These are phyloP conservation scores for Xenus cinereus DNA, from an alignment of 2,113 vertebrate species.

Conservation along the genomic window DNA sequence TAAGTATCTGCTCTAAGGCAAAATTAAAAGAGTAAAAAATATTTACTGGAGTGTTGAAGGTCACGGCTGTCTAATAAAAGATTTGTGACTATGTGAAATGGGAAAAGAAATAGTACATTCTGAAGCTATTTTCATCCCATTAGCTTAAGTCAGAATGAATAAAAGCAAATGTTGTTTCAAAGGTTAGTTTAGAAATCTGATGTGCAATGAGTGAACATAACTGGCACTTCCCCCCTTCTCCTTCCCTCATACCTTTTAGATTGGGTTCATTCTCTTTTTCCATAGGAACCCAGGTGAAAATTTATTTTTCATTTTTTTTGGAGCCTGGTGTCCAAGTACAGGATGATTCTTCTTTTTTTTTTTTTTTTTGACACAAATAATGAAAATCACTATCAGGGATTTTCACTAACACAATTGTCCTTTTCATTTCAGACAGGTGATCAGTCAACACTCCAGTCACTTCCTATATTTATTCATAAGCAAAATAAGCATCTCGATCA, in stretches of 20 bases:
- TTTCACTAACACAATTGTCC: neutral
- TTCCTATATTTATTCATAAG: neutral
- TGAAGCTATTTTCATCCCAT: conserved; percentile 74
- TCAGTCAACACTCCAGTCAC: neutral
- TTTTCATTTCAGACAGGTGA: neutral
- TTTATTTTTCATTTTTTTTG: neutral
- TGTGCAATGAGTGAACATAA: neutral
- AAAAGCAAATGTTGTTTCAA: conserved; percentile 64
- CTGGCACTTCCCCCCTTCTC: neutral
- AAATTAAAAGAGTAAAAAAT: conserved; percentile 67
- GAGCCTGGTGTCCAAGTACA: neutral
- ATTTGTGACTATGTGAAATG: conserved; percentile 67
- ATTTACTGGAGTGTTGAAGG: conserved; percentile 64
- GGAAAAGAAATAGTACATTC: conserved; percentile 67
- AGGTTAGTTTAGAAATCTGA: conserved; percentile 58
- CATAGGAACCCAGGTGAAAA: neutral
- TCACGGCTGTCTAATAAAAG: conserved; percentile 68
- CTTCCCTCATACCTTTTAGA: neutral
- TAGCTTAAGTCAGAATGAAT: conserved; percentile 75
- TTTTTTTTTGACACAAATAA: neutral
- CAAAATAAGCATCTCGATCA: neutral
- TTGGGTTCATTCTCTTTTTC: neutral
- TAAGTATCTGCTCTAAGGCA: conserved; percentile 32
- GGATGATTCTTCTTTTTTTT: too few relatives aligned
- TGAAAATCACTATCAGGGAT: neutral